Conservation (phyloP, 2,113 vertebrate genomes). For the Upupa epops region DNA sequence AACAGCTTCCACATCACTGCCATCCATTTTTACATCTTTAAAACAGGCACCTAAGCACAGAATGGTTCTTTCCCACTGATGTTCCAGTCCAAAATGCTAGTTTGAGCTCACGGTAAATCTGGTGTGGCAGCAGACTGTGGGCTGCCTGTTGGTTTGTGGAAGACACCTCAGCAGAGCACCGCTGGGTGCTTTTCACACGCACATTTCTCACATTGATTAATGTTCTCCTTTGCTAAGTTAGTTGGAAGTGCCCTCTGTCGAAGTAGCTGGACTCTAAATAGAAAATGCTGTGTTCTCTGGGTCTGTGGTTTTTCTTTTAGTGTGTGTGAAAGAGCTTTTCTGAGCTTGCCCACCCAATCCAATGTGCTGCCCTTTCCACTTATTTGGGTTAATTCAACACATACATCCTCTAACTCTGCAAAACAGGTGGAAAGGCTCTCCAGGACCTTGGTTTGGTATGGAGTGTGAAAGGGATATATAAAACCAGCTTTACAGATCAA, state of each 20-base stretch:
- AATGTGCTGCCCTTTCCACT: not conserved
- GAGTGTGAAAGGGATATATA: not conserved
- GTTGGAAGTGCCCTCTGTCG: fast-evolving
- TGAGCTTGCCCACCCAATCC: not conserved
- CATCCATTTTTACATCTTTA: not conserved
- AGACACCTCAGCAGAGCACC: not conserved
- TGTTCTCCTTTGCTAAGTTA: not conserved
- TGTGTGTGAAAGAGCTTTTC: not conserved
- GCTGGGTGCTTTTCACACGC: not conserved
- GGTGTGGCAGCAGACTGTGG: not conserved
- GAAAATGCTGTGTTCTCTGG: not conserved
- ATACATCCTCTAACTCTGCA: not conserved
- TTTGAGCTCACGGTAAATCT: not conserved
- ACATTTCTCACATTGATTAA: not conserved
- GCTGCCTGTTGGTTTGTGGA: not conserved
- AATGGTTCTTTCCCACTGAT: not conserved
- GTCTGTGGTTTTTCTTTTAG: not conserved
- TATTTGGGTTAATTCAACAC: not conserved
- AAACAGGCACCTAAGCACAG: not conserved
- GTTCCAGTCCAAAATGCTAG: not conserved
- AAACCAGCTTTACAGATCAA: not conserved
- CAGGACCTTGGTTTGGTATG: not conserved
- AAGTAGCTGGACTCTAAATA: not conserved
- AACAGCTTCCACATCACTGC: not conserved
- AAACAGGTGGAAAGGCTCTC: not conserved